These are phyloP conservation scores for Luperina testacea DNA, from an alignment of 2,888 invertebrate species.

Conservation along the genomic window DNA sequence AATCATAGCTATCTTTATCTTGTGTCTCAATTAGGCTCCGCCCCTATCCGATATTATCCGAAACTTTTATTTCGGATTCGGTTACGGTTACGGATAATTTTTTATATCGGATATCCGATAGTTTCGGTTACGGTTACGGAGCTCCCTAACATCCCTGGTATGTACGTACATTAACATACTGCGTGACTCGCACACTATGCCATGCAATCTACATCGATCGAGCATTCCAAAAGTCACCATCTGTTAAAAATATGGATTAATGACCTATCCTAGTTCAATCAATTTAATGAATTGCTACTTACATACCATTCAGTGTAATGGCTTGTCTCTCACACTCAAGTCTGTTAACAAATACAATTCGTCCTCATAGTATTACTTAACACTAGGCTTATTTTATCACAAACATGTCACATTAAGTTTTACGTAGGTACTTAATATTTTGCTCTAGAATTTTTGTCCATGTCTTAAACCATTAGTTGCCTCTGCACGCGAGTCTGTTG, in stretches of 20 bases:
- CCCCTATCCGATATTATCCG: no score
- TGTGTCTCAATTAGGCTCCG: no score
- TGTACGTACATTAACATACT: background rate
- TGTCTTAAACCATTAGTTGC: slow-evolving; percentile 1
- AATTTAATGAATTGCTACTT: slow-evolving; percentile 18
- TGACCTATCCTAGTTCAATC: slow-evolving; percentile 25
- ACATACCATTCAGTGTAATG: slow-evolving; percentile 23
- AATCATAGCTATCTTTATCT: no score
- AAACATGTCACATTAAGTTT: background rate
- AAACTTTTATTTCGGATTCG: no score
- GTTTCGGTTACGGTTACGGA: no score
- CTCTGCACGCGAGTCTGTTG: slow-evolving; percentile 29
- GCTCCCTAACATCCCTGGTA: no score
- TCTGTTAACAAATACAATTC: slow-evolving; percentile 24
- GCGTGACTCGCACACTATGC: slow-evolving; percentile 15
- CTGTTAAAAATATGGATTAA: slow-evolving; percentile 53
- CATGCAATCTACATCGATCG: slow-evolving; percentile 42
- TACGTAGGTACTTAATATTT: background rate
- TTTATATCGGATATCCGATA: no score
- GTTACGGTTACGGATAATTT: no score
- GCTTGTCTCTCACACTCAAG: background rate
- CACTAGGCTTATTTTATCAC: background rate
- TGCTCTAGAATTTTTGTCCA: background rate
- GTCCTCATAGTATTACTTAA: background rate
- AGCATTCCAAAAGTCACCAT: slow-evolving; percentile 27